Conservation (phyloP, 2,797 vertebrate species). For the Bucorvus abyssinicus region DNA sequence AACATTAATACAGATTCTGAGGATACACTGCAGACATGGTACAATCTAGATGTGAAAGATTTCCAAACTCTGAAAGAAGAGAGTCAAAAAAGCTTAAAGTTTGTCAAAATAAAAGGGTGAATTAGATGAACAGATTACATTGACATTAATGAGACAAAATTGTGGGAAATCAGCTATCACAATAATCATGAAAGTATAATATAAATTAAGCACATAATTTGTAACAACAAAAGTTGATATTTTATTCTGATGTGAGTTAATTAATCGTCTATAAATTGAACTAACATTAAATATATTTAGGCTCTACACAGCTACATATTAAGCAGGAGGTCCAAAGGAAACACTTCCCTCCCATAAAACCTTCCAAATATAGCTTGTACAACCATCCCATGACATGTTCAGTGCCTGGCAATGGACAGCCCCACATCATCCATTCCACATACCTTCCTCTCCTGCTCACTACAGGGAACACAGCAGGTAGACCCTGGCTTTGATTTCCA, state of each 20-base stretch:
- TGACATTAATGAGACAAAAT: background rate
- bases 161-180: background rate
- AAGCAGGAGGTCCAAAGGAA: background rate
- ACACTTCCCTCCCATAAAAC: background rate
- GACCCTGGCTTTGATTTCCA: background rate
- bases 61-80: background rate
- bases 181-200: background rate
- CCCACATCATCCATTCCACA: no score
- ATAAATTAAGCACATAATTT: background rate
- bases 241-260: slow-evolving; percentile 1
- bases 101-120: background rate
- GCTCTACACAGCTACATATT: background rate
- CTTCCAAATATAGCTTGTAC: background rate
- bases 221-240: background rate
- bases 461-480: background rate
- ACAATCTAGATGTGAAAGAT: background rate
- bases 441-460: background rate
- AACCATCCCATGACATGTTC: accelerated
- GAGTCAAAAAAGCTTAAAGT: background rate
- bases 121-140: background rate
- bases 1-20: background rate
- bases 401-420: no score
- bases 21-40: background rate
- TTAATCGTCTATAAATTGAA: background rate
- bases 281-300: background rate